These are phyloP conservation scores for Drosophila cognata DNA, from an alignment of 2,888 invertebrate genomes.

Conservation along the genomic window DNA sequence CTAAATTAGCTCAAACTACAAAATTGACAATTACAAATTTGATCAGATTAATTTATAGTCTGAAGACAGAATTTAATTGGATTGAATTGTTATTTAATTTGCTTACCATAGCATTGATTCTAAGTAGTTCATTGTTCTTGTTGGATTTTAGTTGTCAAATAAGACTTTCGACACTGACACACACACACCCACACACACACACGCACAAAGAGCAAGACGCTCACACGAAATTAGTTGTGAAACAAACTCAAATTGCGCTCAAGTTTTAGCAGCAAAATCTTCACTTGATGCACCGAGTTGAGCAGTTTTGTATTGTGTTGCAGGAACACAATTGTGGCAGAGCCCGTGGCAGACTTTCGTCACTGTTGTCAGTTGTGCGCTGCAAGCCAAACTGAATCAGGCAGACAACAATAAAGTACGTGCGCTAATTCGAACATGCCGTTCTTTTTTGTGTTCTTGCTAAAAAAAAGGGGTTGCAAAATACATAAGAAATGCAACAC, in stretches of 20 bases:
- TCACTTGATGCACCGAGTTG: slow-evolving; percentile 27
- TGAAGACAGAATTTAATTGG: slow-evolving; percentile 18
- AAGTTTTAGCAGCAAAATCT: slow-evolving; percentile 41
- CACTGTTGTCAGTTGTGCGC: slow-evolving; percentile 72
- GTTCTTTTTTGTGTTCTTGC: slow-evolving; percentile 29
- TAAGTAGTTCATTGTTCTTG: slow-evolving; percentile 75
- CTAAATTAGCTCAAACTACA: background rate
- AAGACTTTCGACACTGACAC: slow-evolving; percentile 12
- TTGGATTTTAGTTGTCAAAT: slow-evolving; percentile 7
- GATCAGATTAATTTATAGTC: background rate
- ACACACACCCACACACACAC: slow-evolving; percentile 2
- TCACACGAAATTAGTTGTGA: slow-evolving; percentile 34
- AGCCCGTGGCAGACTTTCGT: slow-evolving; percentile 43
- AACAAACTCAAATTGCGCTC: slow-evolving; percentile 54
- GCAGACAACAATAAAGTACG: slow-evolving; percentile 36
- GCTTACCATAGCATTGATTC: slow-evolving; percentile 81
- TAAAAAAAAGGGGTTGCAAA: slow-evolving; percentile 27
- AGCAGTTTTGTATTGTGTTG: slow-evolving; percentile 31
- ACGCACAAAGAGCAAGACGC: slow-evolving; percentile 2
- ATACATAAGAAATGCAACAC: slow-evolving; percentile 11
- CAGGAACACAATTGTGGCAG: slow-evolving; percentile 23
- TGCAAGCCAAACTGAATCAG: slow-evolving; percentile 69
- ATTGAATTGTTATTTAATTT: slow-evolving; percentile 7
- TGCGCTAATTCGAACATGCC: slow-evolving; percentile 47
- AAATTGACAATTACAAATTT: background rate